Base-by-base conservation (phyloP, 1,140 invertebrate genomes). In the Ladona fulva region DNA sequence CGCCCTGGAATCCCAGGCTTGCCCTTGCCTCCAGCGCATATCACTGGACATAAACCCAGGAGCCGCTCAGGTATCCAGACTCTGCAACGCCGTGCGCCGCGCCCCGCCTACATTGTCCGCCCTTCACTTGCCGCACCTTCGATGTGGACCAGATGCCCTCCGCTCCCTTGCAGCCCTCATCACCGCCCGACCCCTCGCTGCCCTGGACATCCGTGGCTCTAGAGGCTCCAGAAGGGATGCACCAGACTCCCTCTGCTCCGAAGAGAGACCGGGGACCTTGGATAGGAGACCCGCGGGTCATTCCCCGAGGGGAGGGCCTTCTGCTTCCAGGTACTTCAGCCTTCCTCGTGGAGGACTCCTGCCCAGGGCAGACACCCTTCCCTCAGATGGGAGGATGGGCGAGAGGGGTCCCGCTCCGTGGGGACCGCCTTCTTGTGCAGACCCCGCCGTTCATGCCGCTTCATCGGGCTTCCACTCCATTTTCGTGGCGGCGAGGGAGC, bases 51-150 rank as follows among this genome's bases (percentile, higher is more conserved):
- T 88, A 82, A 87, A 87, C 81, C 82, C 89, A 78, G 85, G 86
- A 44, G 85, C 87, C 19, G 82, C 84, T 74, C 88, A 89, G 83
- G 84, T 89, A 44, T 83, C 85, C 37, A 85, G 87, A 78, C 82
- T 89, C 37, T 88, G 86, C 80, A 16, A 66, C 16, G 82, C 81
- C 1, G 83, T 85, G 12, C 83, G 88, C n/a, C 84, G 85, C 76
- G 78, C 42, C 81, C 83, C 80, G 86, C 85, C 78, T 81, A 84
- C 75, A 85, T 84, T 89, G 25, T 84, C 87, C 74, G 85, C 87
- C 25, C 81, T 89, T 73, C 88, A 89, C 79, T 83, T 89, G 78
- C 88, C 88, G 37, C 88, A 89, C 82, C 83, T 89, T 76, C 85
- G 88, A 24, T 89, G 88, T 79, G 88, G 88, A 25, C 83, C 86